phyloP scores from a whole-genome alignment of 2,888 invertebrate species.

The Drosophila picticornis region DNA sequence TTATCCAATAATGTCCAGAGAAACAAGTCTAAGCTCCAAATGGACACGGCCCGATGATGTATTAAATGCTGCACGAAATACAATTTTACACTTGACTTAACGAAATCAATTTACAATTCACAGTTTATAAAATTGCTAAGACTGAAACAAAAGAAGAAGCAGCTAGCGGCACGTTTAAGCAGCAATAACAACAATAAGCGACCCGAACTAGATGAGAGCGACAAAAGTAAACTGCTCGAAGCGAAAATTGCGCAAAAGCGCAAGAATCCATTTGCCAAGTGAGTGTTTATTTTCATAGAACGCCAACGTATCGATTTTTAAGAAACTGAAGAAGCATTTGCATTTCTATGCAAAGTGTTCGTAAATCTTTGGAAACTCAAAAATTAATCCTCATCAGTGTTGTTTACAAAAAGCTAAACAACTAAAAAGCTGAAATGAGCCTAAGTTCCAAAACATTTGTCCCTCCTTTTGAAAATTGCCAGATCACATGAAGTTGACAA shows the following conservation, averaged over 20 bases:
- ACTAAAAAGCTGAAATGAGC: neutral
- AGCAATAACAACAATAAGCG: slow-evolving; percentile 69
- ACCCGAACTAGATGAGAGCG: slow-evolving; percentile 67
- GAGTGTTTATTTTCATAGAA: slow-evolving; percentile 68
- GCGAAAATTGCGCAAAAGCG: slow-evolving; percentile 87
- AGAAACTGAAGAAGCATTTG: neutral
- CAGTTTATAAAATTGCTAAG: slow-evolving; percentile 88
- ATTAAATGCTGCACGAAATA: neutral
- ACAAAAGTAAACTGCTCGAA: slow-evolving; percentile 77
- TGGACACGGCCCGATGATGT: slow-evolving; percentile 85
- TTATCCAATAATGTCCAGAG: slow-evolving; percentile 68
- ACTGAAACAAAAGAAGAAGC: slow-evolving; percentile 91
- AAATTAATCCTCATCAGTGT: neutral
- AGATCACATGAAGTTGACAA: neutral
- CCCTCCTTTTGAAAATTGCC: neutral
- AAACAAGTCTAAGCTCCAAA: slow-evolving; percentile 56
- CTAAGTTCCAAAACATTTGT: neutral
- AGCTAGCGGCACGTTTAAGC: slow-evolving; percentile 89
- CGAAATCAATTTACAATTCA: slow-evolving; percentile 18
- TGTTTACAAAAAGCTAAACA: neutral
- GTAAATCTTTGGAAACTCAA: neutral
- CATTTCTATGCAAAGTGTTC: neutral
- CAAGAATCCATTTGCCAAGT: slow-evolving; percentile 92
- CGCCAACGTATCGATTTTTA: neutral
- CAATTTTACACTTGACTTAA: neutral